Conservation (phyloP, 2,888 invertebrate genomes). For the Phytoseiulus persimilis region DNA sequence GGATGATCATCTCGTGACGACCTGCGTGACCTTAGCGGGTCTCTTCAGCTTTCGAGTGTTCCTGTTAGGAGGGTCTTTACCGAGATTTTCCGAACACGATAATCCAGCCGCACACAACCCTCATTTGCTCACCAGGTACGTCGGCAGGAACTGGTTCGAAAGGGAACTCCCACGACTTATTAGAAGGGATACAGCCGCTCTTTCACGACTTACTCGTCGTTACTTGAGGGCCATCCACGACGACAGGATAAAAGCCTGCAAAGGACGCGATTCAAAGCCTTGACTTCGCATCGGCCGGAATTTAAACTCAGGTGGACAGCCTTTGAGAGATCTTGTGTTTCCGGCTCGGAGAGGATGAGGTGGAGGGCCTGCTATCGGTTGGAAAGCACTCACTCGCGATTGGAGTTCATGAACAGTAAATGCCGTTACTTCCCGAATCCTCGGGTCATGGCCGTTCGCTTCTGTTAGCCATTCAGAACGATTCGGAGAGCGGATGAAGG, state of each 20-base stretch:
- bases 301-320: no score
- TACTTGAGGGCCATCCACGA: no score
- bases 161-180: not conserved
- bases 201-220: no score
- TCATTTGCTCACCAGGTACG: constrained; percentile 51
- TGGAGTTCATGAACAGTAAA: not conserved
- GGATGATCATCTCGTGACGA: constrained; percentile 16
- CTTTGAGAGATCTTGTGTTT: no score
- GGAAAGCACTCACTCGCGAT: not conserved
- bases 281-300: no score
- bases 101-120: constrained; percentile 71
- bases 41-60: constrained; percentile 62
- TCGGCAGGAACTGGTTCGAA: not conserved
- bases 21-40: constrained; percentile 53
- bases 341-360: no score
- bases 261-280: no score
- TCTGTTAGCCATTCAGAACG: not conserved
- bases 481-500: not conserved
- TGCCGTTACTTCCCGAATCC: not conserved
- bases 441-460: not conserved
- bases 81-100: constrained; percentile 72
- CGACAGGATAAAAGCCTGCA: no score
- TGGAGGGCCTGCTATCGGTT: not conserved
- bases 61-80: constrained; percentile 68
- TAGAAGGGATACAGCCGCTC: not conserved